A percentile compares a stretch with the other conserved stretches of the same genome.
Evolutionary conservation across 2,888 invertebrate species (phyloP).

Genomic region (Eulithis prunata): DNA sequence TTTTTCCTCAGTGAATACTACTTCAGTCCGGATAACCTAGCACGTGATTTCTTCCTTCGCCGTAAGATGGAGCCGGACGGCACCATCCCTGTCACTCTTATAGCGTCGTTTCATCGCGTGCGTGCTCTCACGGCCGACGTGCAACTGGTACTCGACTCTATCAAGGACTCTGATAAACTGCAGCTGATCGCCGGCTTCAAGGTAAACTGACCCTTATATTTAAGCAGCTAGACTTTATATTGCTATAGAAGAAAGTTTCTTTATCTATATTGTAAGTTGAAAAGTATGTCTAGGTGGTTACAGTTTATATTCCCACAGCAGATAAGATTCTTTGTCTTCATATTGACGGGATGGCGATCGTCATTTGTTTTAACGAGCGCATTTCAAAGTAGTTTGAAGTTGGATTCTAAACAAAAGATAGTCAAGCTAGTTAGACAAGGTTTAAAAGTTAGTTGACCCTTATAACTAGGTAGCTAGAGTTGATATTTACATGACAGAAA

Average conservation of each 20-base stretch:
- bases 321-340: too few relatives aligned
- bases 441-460: too few relatives aligned
- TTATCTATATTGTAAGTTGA: too few relatives aligned
- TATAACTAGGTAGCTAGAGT: too few relatives aligned
- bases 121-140: slow-evolving; percentile 94
- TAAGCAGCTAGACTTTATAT: background rate
- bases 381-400: too few relatives aligned
- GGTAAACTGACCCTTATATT: background rate
- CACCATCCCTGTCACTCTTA: slow-evolving; percentile 95
- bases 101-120: slow-evolving; percentile 98
- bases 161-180: slow-evolving; percentile 93
- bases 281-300: too few relatives aligned
- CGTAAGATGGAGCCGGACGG: slow-evolving; percentile 98
- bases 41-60: slow-evolving; percentile 97
- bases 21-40: slow-evolving; percentile 98
- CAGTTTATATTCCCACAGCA: too few relatives aligned
- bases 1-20: slow-evolving; percentile 94
- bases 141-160: slow-evolving; percentile 92
- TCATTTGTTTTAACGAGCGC: too few relatives aligned
- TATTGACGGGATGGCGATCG: too few relatives aligned
- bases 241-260: background rate
- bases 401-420: too few relatives aligned
- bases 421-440: too few relatives aligned
- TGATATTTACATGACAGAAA: too few relatives aligned
- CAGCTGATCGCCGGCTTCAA: slow-evolving; percentile 91